These are phyloP conservation scores for Phalera bucephala DNA, from an alignment of 2,888 invertebrate species.

Conservation along the genomic window DNA sequence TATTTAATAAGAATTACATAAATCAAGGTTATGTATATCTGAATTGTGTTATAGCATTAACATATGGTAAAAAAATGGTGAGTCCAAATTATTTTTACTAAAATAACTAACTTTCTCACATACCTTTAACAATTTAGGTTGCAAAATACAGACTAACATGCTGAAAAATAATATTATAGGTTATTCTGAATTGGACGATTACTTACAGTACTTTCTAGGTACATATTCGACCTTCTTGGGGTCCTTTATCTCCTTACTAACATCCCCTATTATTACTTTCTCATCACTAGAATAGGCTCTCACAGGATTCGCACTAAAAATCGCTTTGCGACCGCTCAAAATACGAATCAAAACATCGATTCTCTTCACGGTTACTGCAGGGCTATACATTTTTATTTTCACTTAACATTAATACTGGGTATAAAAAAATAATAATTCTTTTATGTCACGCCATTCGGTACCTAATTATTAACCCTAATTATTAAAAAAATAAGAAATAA, in stretches of 20 bases:
- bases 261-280: conserved; percentile 88
- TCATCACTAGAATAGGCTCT: conserved; percentile 73
- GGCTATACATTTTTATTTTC: conserved; percentile 58
- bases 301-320: conserved; percentile 61
- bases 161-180: conserved; percentile 18
- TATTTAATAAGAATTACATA: too few species aligned
- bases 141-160: background rate
- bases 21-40: too few species aligned
- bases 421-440: conserved; percentile 8
- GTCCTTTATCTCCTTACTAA: conserved; percentile 82
- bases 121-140: too few species aligned
- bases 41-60: too few species aligned
- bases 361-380: conserved; percentile 65
- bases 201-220: conserved; percentile 92
- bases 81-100: too few species aligned
- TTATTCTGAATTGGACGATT: conserved; percentile 23
- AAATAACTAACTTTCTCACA: too few species aligned
- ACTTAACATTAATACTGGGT: conserved; percentile 16
- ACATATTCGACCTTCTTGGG: conserved; percentile 91
- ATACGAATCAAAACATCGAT: conserved; percentile 79
- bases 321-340: conserved; percentile 63
- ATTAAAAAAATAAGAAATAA: conserved; percentile 40
- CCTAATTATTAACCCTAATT: conserved; percentile 17
- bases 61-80: too few species aligned
- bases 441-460: conserved; percentile 17